phyloP scores from a whole-genome alignment of 2,797 vertebrate genomes.

The Phylloscopus collybita region DNA sequence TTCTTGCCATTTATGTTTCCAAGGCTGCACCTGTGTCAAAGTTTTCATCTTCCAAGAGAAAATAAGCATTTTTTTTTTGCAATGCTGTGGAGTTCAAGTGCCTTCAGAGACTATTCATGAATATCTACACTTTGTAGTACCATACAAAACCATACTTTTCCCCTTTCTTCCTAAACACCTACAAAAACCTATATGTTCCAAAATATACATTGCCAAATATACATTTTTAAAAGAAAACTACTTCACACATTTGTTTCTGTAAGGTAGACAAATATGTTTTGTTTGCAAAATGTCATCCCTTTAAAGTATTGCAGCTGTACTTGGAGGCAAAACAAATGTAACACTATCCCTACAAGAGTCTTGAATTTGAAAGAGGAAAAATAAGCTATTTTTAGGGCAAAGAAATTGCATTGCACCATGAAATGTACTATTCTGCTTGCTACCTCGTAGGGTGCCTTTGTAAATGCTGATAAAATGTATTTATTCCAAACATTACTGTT shows the following conservation, averaged over 20 bases:
- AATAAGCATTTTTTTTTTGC: neutral
- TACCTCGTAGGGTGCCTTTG: neutral
- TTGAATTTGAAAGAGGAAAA: neutral
- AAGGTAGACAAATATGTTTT: neutral
- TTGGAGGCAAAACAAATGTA: neutral
- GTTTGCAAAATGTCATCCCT: neutral
- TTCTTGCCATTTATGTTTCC: neutral
- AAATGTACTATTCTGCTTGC: slow-evolving; percentile 15
- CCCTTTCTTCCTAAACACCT: neutral
- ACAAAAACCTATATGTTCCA: neutral
- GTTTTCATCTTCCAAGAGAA: neutral
- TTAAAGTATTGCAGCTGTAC: neutral
- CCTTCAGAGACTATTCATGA: neutral
- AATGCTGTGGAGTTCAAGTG: neutral
- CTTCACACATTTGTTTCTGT: neutral
- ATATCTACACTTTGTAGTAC: neutral
- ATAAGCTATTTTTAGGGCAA: neutral
- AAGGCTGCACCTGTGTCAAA: neutral
- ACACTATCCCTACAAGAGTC: neutral
- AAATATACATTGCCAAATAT: neutral
- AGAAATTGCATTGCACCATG: neutral
- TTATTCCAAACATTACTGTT: slow-evolving; percentile 34
- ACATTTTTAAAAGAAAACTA: neutral
- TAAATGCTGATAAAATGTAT: slow-evolving; percentile 51
- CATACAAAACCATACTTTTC: neutral